These are phyloP conservation scores for Megaptera novaeangliae DNA, from an alignment of 2,113 vertebrate genomes.

Conservation along the genomic window DNA sequence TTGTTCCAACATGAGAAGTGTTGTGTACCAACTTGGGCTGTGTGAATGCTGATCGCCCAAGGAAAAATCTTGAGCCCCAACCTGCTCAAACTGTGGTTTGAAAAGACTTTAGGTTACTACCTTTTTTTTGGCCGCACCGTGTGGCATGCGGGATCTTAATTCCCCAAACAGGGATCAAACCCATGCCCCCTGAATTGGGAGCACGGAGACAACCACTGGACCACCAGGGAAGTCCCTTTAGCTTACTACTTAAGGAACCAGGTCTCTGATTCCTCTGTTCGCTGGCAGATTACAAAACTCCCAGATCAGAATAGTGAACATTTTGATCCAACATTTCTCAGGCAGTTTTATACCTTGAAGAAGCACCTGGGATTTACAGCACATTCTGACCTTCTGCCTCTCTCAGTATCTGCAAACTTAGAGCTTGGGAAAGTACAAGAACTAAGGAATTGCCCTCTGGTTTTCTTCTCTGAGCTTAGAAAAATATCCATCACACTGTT, in stretches of 20 bases:
- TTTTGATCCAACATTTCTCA: background rate
- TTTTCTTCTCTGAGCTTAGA: background rate
- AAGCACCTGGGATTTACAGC: background rate
- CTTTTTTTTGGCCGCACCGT: too few relatives aligned
- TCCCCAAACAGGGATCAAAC: too few relatives aligned
- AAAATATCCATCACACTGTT: slow-evolving; percentile 3
- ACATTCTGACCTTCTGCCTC: background rate
- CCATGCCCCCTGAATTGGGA: too few relatives aligned
- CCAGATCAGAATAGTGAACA: background rate
- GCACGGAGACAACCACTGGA: too few relatives aligned
- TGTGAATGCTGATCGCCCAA: background rate
- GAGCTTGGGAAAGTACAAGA: background rate
- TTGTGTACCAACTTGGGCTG: background rate
- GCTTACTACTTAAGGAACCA: background rate
- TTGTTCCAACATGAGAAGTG: background rate
- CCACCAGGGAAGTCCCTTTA: background rate
- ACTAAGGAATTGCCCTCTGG: background rate
- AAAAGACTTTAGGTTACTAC: background rate
- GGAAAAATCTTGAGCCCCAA: background rate
- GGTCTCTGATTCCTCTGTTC: background rate
- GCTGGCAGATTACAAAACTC: background rate
- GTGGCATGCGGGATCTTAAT: too few relatives aligned
- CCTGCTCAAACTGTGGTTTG: background rate
- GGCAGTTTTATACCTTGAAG: background rate
- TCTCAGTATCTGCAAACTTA: background rate